phyloP scores from a whole-genome alignment of 2,113 vertebrate genomes.

The Pseudolaguvia tuberculata region DNA sequence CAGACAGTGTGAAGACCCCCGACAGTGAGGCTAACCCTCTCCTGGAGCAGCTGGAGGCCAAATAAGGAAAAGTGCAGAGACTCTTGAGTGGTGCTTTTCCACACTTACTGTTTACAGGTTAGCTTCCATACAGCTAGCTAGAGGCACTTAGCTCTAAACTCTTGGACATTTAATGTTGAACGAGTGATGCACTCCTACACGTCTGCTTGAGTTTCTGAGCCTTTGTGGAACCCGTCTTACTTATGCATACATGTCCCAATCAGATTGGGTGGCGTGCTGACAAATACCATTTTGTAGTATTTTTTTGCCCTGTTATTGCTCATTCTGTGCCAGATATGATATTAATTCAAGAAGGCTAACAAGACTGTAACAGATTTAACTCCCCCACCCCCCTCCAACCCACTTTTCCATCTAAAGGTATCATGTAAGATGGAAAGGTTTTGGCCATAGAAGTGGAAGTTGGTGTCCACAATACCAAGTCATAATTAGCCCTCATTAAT shows the following conservation, averaged over 20 bases:
- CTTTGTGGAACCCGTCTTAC: conserved; percentile 8
- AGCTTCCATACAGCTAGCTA: conserved; percentile 48
- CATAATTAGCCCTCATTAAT: conserved; percentile 45
- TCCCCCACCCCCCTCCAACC: too few species aligned
- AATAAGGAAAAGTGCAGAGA: conserved; percentile 65
- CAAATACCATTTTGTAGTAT: conserved; percentile 54
- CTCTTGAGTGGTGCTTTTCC: conserved; percentile 25
- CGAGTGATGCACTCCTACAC: conserved; percentile 49
- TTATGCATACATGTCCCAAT: conserved; percentile 45
- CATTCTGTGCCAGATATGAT: conserved; percentile 39
- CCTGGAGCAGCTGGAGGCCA: conserved; percentile 82
- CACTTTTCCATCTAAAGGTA: not conserved
- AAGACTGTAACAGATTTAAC: not conserved
- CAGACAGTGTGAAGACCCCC: conserved; percentile 85
- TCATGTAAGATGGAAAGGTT: conserved; percentile 33
- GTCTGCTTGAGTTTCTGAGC: conserved; percentile 40
- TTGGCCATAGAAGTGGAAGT: conserved; percentile 37
- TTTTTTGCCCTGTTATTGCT: conserved; percentile 19
- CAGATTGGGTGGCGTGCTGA: conserved; percentile 54
- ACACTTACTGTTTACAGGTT: conserved; percentile 50
- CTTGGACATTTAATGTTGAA: conserved; percentile 50
- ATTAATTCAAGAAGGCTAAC: conserved; percentile 15
- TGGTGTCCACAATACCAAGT: conserved; percentile 33
- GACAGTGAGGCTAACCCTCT: conserved; percentile 82
- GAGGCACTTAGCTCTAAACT: conserved; percentile 63